Evolutionary conservation across 2,888 invertebrate species (phyloP).

Genomic region (Dryadula phaetusa): DNA sequence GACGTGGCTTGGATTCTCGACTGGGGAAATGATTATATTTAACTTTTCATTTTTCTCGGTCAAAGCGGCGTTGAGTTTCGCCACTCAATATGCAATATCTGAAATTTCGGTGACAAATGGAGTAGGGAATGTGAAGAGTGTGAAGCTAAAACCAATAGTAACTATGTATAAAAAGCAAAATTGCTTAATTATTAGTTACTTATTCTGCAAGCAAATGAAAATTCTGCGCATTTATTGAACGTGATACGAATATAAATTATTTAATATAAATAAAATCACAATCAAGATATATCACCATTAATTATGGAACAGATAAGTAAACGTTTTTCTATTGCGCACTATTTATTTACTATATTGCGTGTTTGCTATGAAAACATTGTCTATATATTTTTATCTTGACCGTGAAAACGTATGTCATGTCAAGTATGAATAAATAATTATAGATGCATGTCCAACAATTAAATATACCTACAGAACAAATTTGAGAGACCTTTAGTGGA

Average conservation of each 20-base stretch:
- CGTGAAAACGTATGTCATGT: not conserved
- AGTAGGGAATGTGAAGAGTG: too few relatives aligned
- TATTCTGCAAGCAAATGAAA: not conserved
- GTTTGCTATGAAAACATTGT: not conserved
- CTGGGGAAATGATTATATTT: too few relatives aligned
- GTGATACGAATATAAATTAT: not conserved
- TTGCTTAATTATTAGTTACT: not conserved
- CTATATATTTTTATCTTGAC: constrained; percentile 2
- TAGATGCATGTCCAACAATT: not conserved
- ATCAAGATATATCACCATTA: not conserved
- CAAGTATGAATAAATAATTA: not conserved
- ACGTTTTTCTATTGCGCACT: constrained; percentile 8
- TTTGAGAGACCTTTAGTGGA: too few relatives aligned
- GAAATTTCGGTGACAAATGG: too few relatives aligned
- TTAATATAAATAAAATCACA: not conserved
- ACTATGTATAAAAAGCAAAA: not conserved
- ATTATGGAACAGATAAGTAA: constrained; percentile 1
- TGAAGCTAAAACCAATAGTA: too few relatives aligned
- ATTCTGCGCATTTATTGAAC: not conserved
- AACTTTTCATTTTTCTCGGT: too few relatives aligned
- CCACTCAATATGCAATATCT: too few relatives aligned
- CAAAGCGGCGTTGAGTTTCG: too few relatives aligned
- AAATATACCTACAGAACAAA: not conserved
- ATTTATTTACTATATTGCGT: not conserved
- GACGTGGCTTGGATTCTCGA: too few relatives aligned